Base-by-base conservation (phyloP, 1,140 invertebrate species). In the Rhopalosiphum maidis region DNA sequence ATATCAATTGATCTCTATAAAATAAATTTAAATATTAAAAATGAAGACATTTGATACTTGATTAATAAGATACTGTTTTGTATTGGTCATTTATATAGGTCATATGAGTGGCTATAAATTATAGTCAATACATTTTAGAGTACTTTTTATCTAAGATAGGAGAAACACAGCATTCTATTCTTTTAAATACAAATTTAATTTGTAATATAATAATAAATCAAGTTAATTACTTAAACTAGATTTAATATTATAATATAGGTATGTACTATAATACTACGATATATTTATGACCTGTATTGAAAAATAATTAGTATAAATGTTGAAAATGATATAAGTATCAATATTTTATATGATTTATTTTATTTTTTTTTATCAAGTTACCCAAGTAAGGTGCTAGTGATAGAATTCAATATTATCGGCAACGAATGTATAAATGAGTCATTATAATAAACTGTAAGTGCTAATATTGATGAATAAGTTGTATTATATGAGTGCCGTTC, bases 371-470 rank as follows among this genome's bases (percentile, higher is more conserved):
- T 9, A 35, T 35, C 9, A 94, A 86, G 93, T 94, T 95, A 97
- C 96, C 96, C 97, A 95, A 97, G 96, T 93, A 97, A 95, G 54
- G 96, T 96, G 95, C 98, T 98, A 93, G 96, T 97, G 93, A 98
- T 95, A 51, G 97, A 95, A 95, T 98, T 98, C 51, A 98, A 95
- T 30, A 97, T 95, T 90, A 98, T 96, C 3, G 98, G 97, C 94
- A 98, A 95, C 68, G 97, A 97, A 95, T 98, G 98, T 83, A 97
- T 96, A 94, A 96, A 97, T 0, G 97, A 97, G 94, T 97, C 97
- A 94, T 98, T 98, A 95, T 98, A 98, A 91, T 97, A 95, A 54
- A 97, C 95, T n/a, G 96, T 96, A 94, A 97, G 95, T 54, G 91
- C 60, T n/a, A 77, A 85, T 51, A 22, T 55, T 25, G 48, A n/a